Percentiles rank a stretch among this genome's conserved stretches.
Conservation (phyloP, 35 echinoderm and acorn worm genomes). For the Apostichopus californicus region DNA sequence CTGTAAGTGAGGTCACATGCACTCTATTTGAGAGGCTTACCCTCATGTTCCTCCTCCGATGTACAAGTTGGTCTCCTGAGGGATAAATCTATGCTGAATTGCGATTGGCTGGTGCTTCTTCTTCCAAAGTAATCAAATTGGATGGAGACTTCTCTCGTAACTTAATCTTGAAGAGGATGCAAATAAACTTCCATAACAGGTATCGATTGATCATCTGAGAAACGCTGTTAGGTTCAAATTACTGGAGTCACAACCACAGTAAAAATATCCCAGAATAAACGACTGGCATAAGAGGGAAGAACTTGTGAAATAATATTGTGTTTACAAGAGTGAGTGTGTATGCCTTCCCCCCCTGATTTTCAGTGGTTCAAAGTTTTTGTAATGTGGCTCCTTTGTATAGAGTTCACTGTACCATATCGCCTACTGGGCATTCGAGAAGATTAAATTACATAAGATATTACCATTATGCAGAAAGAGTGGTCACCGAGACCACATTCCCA, state of each 20-base stretch:
- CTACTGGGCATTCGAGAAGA: neutral
- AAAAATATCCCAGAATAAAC: neutral
- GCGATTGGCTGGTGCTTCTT: slow-evolving; percentile 2
- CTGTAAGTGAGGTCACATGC: neutral
- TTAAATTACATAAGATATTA: neutral
- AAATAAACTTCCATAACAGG: slow-evolving; percentile 18
- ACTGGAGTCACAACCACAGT: slow-evolving; percentile 10
- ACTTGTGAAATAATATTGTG: neutral
- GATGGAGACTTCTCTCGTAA: slow-evolving; percentile 21
- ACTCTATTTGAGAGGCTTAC: neutral
- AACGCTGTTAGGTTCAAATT: slow-evolving; percentile 22
- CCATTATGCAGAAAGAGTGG: neutral
- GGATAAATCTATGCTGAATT: slow-evolving; percentile 23
- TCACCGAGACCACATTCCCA: neutral
- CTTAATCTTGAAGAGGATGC: slow-evolving; percentile 12
- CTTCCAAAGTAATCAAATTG: slow-evolving; percentile 12
- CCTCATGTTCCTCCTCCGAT: slow-evolving; percentile 6
- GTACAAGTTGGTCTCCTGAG: slow-evolving; percentile 11
- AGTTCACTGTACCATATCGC: neutral
- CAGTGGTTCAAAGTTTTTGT: slow-evolving; percentile 10
- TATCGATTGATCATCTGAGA: slow-evolving; percentile 17
- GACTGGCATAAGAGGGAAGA: neutral
- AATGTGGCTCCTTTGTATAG: neutral
- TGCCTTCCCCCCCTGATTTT: neutral
- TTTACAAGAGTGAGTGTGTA: neutral